A percentile compares a stretch with the other conserved stretches of the same genome.
These are phyloP conservation scores for Oryzias javanicus DNA, from an alignment of 2,113 vertebrate genomes.

Conservation along the genomic window DNA sequence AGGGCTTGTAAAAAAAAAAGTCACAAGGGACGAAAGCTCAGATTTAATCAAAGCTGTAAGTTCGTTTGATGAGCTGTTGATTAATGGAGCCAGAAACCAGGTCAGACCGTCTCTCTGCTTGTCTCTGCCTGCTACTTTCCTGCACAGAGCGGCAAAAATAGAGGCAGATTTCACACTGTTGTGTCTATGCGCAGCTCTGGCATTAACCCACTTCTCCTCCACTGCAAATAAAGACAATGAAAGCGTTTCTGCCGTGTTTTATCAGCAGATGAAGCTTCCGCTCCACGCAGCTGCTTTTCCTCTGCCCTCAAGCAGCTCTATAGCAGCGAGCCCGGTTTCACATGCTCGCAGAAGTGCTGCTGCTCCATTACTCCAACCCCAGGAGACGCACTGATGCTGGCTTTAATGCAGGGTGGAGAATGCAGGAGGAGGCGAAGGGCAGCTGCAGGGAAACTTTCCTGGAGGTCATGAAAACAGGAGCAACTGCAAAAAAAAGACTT, in stretches of 20 bases:
- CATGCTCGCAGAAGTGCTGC: slow-evolving; percentile 40
- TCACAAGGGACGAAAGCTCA: slow-evolving; percentile 21
- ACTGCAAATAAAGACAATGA: too few relatives aligned
- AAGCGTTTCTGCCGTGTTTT: too few relatives aligned
- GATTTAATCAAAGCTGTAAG: slow-evolving; percentile 63
- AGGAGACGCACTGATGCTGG: slow-evolving; percentile 20
- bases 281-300: not conserved
- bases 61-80: slow-evolving; percentile 58
- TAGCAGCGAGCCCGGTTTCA: slow-evolving; percentile 13
- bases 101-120: slow-evolving; percentile 44
- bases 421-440: not conserved
- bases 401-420: not conserved
- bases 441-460: slow-evolving; percentile 6
- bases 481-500: too few relatives aligned
- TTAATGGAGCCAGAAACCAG: slow-evolving; percentile 65
- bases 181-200: too few relatives aligned
- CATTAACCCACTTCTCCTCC: too few relatives aligned
- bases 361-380: slow-evolving; percentile 30
- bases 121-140: slow-evolving; percentile 5
- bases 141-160: slow-evolving; percentile 14
- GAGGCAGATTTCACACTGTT: too few relatives aligned
- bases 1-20: slow-evolving; percentile 13
- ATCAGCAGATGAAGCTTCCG: too few relatives aligned
- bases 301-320: slow-evolving; percentile 7
- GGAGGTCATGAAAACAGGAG: not conserved